These are phyloP conservation scores for Orthosia cruda DNA, from an alignment of 2,888 invertebrate species.

Conservation along the genomic window DNA sequence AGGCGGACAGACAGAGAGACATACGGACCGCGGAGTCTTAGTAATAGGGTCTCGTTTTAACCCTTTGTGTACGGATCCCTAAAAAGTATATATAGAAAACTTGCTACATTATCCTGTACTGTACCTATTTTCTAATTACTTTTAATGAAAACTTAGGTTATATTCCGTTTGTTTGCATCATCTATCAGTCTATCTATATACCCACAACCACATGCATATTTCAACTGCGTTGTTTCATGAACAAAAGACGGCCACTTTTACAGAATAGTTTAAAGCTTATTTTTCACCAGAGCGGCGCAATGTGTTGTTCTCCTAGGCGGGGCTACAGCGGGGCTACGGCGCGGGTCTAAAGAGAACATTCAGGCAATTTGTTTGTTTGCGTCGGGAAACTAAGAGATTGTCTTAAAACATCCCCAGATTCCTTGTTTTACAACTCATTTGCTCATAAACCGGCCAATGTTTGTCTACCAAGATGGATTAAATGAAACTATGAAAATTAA, in stretches of 20 bases:
- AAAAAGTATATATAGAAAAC: no score
- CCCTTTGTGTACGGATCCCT: no score
- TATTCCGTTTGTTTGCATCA: neutral
- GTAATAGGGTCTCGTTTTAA: no score
- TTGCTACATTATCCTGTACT: no score
- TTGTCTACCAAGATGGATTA: conserved; percentile 61
- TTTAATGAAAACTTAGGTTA: no score
- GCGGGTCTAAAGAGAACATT: conserved; percentile 73
- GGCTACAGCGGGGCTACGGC: neutral
- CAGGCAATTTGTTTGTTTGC: conserved; percentile 82
- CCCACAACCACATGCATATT: conserved; percentile 1
- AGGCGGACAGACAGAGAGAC: no score
- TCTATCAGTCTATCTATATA: neutral
- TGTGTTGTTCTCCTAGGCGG: conserved; percentile 68
- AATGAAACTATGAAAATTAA: conserved; percentile 68
- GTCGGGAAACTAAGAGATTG: conserved; percentile 77
- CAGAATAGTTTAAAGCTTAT: conserved; percentile 68
- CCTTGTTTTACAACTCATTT: conserved; percentile 85
- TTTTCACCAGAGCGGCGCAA: conserved; percentile 61
- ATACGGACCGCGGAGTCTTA: no score
- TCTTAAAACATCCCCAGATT: conserved; percentile 81
- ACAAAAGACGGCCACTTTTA: conserved; percentile 56
- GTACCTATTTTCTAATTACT: no score
- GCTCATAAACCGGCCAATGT: conserved; percentile 71
- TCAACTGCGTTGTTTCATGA: conserved; percentile 34